Conservation (phyloP, 1,140 invertebrate genomes). For the Conus ventricosus region DNA sequence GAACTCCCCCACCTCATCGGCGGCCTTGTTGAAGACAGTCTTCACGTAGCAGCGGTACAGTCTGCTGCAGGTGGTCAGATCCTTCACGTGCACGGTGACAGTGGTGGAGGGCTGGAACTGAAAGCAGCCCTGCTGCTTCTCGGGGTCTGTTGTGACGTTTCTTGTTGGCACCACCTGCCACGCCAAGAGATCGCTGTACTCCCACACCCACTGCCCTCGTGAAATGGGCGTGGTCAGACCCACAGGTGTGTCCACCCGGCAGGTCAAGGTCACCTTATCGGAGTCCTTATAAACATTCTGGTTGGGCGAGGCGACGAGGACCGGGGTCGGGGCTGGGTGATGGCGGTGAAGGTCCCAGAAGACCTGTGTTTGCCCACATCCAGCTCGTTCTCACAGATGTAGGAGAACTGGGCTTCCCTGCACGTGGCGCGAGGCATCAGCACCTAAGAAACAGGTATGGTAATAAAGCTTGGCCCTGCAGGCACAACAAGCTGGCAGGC, state of each 20-base stretch:
- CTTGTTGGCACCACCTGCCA: not conserved
- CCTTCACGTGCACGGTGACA: not conserved
- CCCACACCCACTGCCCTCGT: not conserved
- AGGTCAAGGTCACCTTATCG: not conserved
- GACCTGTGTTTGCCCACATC: not conserved
- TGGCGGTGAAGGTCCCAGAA: not conserved
- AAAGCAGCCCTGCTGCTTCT: not conserved
- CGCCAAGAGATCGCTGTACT: not conserved
- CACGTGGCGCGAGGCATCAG: not conserved
- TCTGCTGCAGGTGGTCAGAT: not conserved
- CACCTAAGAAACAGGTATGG: not conserved
- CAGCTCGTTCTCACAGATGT: not conserved
- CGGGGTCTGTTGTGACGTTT: not conserved
- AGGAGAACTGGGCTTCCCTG: not conserved
- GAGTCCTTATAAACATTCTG: not conserved
- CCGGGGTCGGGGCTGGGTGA: not conserved
- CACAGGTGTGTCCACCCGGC: not conserved
- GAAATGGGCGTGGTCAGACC: not conserved
- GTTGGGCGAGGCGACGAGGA: not conserved
- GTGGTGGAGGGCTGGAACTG: not conserved
- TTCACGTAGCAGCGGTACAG: conserved; percentile 1
- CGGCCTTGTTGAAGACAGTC: not conserved
- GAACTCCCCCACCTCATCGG: not conserved
- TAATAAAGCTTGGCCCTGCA: too few relatives aligned
- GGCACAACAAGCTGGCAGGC: too few relatives aligned